Evolutionary conservation across 92 coral and sea anemone genomes (phyloP), one percentile per base, ranked within the genome.

Genomic region (Ricordea florida): DNA sequence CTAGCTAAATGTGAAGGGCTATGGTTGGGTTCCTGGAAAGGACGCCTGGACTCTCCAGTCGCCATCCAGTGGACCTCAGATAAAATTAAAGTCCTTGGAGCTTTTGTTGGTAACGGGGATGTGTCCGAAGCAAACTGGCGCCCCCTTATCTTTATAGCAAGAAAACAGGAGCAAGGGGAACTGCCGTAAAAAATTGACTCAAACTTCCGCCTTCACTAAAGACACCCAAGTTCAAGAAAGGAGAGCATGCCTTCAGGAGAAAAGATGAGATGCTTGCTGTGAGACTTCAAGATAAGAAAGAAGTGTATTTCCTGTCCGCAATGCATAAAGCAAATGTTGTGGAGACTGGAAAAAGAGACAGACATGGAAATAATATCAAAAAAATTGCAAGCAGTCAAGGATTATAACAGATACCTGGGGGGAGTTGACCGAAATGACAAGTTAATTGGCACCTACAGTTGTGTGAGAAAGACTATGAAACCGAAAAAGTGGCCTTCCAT

Each of bases 401-500:
- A 81, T 32, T 83, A 83, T 65, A 81, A 68, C 69, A 58, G 59
- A 71, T 25, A 56, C 69, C 57, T 72, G 37, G 70, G 80, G 27
- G 80, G 70, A 45, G 82, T 63, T 35, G 74, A 76, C 75, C 30
- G 66, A 48, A 83, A 76, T 66, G 89, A 83, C 38, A 49, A 53
- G 59, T 29, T 64, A 63, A 57, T 67, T 60, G 89, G 84, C 72
- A 59, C 62, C 66, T 45, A 76, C 57, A 24, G 60, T 33, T 41
- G 56, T 55, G 36, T 76, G 52, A 8, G 65, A 63, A 76, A 76
- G 57, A 76, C 62, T 23, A 62, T 63, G 83, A 76, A 76, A 76
- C 83, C 59, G 47, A 58, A 34, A 76, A 76, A 25, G 74, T 77
- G 26, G 83, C 55, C 25, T 77, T 77, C 64, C 66, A 77, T 50